Evolutionary conservation across 1,140 invertebrate species (phyloP), one percentile per base, ranked within the genome.

Genomic region (Colletes gigas): DNA sequence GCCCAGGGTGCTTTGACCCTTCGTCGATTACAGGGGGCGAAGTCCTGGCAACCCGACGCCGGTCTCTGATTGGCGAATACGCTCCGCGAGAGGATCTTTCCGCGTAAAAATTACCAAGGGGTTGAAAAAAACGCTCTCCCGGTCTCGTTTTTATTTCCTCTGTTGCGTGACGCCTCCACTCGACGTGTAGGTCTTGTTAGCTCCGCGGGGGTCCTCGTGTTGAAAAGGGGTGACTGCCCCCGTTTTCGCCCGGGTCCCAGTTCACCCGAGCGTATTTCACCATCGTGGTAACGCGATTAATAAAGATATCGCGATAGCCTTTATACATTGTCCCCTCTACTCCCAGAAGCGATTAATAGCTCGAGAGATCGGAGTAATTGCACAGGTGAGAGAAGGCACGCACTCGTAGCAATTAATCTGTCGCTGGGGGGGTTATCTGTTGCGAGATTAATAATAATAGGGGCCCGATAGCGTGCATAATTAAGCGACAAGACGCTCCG

Each of bases 251-350:
- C 6, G 19, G 44, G 54, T 74, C n/a, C 8, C 15, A 3, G 47
- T 17, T 41, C 8, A 14, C 50, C 30, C n/a, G 41, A 30, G 19
- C 57, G 41, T 39, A 55, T 69, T 81, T 73, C 71, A 47, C 55
- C 69, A 63, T 8, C 54, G 10, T 73, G 62, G 19, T 73, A 70
- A 86, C 79, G 69, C 71, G 67, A 84, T 86, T 87, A 86, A 84
- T 77, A 84, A 86, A 82, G 70, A 78, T 76, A 60, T 60, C 63
- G 52, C 62, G 76, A 83, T 73, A 77, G 82, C 55, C 63, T 83
- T 79, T 59, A 63, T 86, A 52, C 3, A 47, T 10, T 10, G 3
- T 9, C 41, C 4, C 12, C 15, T 17, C 39, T 17, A 10, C 19
- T 15, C 19, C 7, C 19, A 59, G n/a, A 70, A 21, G 52, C n/a